Conservation (phyloP, 2,113 vertebrate species). For the Phoxinus phoxinus region DNA sequence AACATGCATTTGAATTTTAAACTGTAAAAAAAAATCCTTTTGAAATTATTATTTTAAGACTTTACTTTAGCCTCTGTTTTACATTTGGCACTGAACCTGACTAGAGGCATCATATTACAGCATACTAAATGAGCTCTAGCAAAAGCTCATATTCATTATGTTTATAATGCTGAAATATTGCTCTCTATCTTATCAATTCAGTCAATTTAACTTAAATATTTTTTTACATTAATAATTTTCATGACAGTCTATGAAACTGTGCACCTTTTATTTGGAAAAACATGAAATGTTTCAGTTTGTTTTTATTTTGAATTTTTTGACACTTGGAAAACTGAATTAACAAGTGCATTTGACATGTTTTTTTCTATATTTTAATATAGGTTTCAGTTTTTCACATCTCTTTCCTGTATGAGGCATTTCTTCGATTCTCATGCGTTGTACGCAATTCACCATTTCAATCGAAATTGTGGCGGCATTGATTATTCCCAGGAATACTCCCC, state of each 20-base stretch:
- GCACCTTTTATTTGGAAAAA: not conserved
- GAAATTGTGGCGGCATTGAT: slow-evolving; percentile 78
- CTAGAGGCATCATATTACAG: slow-evolving; percentile 17
- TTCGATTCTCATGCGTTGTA: slow-evolving; percentile 62
- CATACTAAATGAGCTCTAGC: slow-evolving; percentile 5
- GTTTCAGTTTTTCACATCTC: slow-evolving; percentile 66
- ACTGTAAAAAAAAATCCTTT: not conserved
- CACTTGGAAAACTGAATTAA: not conserved
- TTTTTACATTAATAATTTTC: not conserved
- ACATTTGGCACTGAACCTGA: slow-evolving; percentile 25
- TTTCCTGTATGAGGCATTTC: slow-evolving; percentile 61
- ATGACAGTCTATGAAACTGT: not conserved
- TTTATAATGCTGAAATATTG: not conserved
- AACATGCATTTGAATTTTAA: not conserved
- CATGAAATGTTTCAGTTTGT: not conserved
- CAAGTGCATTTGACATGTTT: not conserved
- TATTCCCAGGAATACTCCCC: slow-evolving; percentile 77
- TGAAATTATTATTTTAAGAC: not conserved
- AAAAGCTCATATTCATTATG: slow-evolving; percentile 8
- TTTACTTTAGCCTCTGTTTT: not conserved
- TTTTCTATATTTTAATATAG: slow-evolving; percentile 60
- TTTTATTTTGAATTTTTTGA: not conserved
- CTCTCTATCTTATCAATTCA: not conserved
- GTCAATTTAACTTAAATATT: too few relatives aligned
- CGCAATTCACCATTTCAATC: slow-evolving; percentile 73